Conservation (phyloP, 1,140 invertebrate genomes). For the Copidosoma floridanum region DNA sequence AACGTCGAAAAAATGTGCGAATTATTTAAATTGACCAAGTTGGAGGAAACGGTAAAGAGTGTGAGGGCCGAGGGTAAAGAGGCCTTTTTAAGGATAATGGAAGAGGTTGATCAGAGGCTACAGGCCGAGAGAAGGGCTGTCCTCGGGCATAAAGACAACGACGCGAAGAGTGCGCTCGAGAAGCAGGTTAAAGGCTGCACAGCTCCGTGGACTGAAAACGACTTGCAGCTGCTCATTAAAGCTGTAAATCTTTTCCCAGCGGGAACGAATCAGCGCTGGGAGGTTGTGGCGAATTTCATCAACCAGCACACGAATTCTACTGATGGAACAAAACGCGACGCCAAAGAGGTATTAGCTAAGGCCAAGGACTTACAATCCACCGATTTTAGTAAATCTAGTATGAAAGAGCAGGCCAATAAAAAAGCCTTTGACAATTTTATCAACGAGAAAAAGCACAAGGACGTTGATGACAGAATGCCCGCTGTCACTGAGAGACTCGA, state of each 20-base stretch:
- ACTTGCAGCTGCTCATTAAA: constrained; percentile 89
- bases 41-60: constrained; percentile 76
- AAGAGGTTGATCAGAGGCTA: constrained; percentile 70
- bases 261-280: constrained; percentile 93
- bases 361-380: constrained; percentile 92
- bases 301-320: constrained; percentile 77
- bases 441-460: constrained; percentile 75
- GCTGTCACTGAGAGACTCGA: constrained; percentile 60
- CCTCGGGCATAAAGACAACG: constrained; percentile 36
- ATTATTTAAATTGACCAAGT: constrained; percentile 66
- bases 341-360: constrained; percentile 92
- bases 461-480: constrained; percentile 61
- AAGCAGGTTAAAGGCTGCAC: constrained; percentile 54
- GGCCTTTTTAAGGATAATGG: constrained; percentile 67
- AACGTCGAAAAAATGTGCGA: constrained; percentile 89
- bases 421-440: constrained; percentile 90
- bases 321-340: constrained; percentile 58
- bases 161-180: constrained; percentile 41
- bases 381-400: constrained; percentile 78
- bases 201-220: constrained; percentile 73
- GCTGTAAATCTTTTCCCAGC: constrained; percentile 95
- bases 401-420: constrained; percentile 86
- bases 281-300: constrained; percentile 93
- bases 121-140: constrained; percentile 70
- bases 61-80: constrained; percentile 65